Conservation (phyloP, 2,113 vertebrate genomes). For the Callorhinus ursinus region DNA sequence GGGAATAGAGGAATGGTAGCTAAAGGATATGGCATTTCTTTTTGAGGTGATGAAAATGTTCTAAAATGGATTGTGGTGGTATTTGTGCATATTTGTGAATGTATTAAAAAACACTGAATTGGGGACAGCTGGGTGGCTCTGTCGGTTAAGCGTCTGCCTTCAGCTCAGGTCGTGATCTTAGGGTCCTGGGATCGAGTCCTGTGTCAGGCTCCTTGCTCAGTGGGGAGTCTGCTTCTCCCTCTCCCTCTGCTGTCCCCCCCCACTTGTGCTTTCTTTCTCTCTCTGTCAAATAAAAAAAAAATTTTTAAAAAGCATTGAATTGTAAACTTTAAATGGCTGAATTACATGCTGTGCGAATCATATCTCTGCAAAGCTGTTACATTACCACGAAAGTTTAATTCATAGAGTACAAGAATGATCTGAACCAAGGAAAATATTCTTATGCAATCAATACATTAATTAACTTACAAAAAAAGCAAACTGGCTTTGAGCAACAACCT, state of each 20-base stretch:
- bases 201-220: too few species aligned
- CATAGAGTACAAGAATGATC: not conserved
- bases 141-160: too few species aligned
- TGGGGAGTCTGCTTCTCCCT: too few species aligned
- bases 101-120: not conserved
- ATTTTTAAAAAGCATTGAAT: not conserved
- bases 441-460: not conserved
- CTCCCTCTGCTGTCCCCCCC: too few species aligned
- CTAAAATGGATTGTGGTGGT: not conserved
- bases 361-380: not conserved
- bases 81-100: not conserved
- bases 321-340: not conserved
- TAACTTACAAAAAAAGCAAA: not conserved
- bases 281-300: too few species aligned
- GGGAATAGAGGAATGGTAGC: not conserved
- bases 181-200: too few species aligned
- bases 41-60: not conserved
- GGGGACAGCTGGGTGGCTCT: too few species aligned
- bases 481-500: not conserved
- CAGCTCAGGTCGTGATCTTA: too few species aligned
- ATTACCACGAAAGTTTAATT: conserved; percentile 3
- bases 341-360: conserved; percentile 26
- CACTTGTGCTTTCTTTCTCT: too few species aligned
- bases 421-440: conserved; percentile 4
- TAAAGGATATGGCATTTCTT: not conserved